These are phyloP conservation scores for Laspeyria flexula DNA, from an alignment of 2,888 invertebrate species.

Conservation along the genomic window DNA sequence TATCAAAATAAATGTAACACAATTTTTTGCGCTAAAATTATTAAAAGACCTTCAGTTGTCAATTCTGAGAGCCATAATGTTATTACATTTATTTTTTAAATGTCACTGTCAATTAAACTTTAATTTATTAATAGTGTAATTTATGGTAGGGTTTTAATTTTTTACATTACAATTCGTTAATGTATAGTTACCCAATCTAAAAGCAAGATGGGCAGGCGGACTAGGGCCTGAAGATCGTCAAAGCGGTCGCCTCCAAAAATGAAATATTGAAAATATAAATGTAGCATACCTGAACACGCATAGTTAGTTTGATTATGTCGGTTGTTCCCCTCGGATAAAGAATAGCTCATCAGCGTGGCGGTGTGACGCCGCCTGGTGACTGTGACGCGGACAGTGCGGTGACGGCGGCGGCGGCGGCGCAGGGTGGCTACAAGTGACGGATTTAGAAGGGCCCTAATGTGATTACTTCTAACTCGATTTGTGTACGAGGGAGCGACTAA, in stretches of 20 bases:
- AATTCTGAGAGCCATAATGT: not conserved
- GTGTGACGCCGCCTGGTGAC: slow-evolving; percentile 12
- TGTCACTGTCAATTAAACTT: not conserved
- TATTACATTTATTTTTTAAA: not conserved
- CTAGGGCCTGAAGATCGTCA: not conserved
- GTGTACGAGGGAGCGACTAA: slow-evolving; percentile 38
- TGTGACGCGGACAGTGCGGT: slow-evolving; percentile 1
- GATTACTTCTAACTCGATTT: slow-evolving; percentile 72
- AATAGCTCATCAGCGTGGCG: slow-evolving; percentile 70
- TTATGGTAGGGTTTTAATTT: too few relatives aligned
- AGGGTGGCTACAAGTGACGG: slow-evolving; percentile 56
- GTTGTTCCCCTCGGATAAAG: slow-evolving; percentile 52
- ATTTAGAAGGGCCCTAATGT: slow-evolving; percentile 60
- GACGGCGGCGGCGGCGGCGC: slow-evolving; percentile 1
- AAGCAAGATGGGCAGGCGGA: not conserved
- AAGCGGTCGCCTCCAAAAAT: not conserved
- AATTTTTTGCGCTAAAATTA: not conserved
- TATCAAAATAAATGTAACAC: not conserved
- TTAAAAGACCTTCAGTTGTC: not conserved
- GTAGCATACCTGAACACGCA: slow-evolving; percentile 3
- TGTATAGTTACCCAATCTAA: too few relatives aligned
- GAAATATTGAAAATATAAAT: slow-evolving; percentile 1
- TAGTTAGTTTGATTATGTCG: slow-evolving; percentile 15
- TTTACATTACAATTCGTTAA: too few relatives aligned
- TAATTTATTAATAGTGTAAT: not conserved